Evolutionary conservation across 2,888 invertebrate species (phyloP).

Genomic region (Epinotia demarniana): DNA sequence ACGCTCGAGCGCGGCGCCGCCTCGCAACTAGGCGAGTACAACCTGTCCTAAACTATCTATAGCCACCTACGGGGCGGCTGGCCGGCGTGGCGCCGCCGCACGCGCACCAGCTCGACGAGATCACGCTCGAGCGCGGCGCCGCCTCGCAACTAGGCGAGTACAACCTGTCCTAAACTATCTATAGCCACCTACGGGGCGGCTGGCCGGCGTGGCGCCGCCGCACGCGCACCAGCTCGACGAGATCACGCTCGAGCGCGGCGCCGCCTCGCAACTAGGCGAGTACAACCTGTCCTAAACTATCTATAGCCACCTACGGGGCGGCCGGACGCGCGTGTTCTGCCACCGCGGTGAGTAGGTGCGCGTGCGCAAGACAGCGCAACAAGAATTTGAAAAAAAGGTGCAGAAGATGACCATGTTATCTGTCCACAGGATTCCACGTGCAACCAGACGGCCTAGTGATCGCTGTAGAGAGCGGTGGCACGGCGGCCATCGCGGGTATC

Average conservation of each 20-base stretch:
- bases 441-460: constrained; percentile 97
- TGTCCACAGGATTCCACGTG: constrained; percentile 90
- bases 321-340: background rate
- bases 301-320: background rate
- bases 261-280: constrained; percentile 89
- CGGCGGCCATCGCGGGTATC: constrained; percentile 92
- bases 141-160: constrained; percentile 88
- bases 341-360: background rate
- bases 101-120: constrained; percentile 89
- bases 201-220: constrained; percentile 90
- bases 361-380: background rate
- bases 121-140: constrained; percentile 91
- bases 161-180: background rate
- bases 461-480: constrained; percentile 91
- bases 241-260: constrained; percentile 91
- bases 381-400: constrained; percentile 77
- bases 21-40: constrained; percentile 87
- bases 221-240: constrained; percentile 90
- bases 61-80: constrained; percentile 81
- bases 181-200: constrained; percentile 73
- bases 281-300: constrained; percentile 5
- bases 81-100: constrained; percentile 90
- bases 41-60: no score
- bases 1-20: constrained; percentile 91
- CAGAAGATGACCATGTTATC: no score